Evolutionary conservation across 2,888 invertebrate genomes (phyloP).

Genomic region (Lasius fuliginosus): DNA sequence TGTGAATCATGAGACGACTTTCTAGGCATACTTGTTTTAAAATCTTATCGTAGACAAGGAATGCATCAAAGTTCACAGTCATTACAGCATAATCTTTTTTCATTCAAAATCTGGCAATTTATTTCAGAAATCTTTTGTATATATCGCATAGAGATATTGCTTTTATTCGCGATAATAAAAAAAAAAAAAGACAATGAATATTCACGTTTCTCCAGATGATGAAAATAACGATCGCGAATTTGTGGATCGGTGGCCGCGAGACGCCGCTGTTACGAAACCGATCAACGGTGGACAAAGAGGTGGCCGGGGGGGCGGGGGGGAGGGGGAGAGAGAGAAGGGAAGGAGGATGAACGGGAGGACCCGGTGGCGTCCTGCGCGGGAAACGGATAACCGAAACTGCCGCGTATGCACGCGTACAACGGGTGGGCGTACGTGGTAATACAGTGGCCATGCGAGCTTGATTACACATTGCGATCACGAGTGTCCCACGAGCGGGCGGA

Average conservation of each 20-base stretch:
- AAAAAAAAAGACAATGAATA: not conserved
- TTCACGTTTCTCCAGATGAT: not conserved
- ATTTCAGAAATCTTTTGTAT: not conserved
- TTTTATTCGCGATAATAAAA: conserved; percentile 2
- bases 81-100: not conserved
- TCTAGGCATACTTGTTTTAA: not conserved
- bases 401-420: conserved; percentile 60
- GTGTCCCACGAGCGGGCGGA: conserved; percentile 83
- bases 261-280: conserved; percentile 67
- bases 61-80: not conserved
- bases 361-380: conserved; percentile 68
- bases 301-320: not conserved
- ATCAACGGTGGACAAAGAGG: conserved; percentile 55
- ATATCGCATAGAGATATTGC: not conserved
- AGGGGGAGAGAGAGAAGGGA: conserved; percentile 34
- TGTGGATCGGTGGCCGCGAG: conserved; percentile 41
- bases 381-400: conserved; percentile 70
- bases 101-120: conserved; percentile 8
- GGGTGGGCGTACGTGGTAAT: conserved; percentile 76
- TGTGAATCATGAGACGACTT: not conserved
- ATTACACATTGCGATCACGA: conserved; percentile 85
- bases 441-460: conserved; percentile 81
- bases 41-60: not conserved
- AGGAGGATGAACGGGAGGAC: conserved; percentile 39
- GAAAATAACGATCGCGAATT: conserved; percentile 29